Percentiles rank a stretch among this genome's conserved stretches.
Evolutionary conservation across 2,113 vertebrate genomes (phyloP).

Genomic region (Tenrec ecaudatus): DNA sequence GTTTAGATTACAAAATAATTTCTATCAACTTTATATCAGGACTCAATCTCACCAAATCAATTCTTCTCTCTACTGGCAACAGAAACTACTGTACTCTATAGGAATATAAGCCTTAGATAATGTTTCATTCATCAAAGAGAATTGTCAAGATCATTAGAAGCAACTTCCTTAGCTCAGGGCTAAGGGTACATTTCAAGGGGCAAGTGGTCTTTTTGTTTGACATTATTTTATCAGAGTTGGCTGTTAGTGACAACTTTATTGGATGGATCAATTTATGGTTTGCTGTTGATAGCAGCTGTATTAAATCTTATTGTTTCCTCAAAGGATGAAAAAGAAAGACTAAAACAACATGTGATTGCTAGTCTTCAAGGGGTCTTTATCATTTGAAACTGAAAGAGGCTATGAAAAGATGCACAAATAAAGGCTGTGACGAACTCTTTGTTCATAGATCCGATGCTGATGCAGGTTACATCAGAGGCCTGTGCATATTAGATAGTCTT

Average conservation of each 20-base stretch:
- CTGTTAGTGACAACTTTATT: constrained; percentile 76
- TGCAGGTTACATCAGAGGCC: neutral
- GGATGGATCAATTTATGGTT: constrained; percentile 60
- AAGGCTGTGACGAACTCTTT: neutral
- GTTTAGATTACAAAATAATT: constrained; percentile 31
- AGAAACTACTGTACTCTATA: neutral
- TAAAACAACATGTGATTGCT: neutral
- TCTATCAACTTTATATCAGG: neutral
- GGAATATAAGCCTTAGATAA: neutral
- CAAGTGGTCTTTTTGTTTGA: constrained; percentile 64
- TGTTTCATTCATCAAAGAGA: constrained; percentile 79
- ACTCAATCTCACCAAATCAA: constrained; percentile 50
- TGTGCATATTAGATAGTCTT: neutral
- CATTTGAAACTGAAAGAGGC: neutral
- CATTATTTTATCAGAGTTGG: constrained; percentile 74
- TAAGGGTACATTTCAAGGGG: constrained; percentile 79
- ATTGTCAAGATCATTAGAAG: constrained; percentile 68
- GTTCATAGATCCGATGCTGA: neutral
- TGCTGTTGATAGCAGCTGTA: constrained; percentile 23
- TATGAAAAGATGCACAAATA: neutral
- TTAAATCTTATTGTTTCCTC: constrained; percentile 63
- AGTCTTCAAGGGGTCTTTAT: constrained; percentile 44
- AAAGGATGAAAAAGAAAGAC: neutral
- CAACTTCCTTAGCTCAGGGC: constrained; percentile 48
- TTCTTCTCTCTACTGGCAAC: constrained; percentile 3